Evolutionary conservation across 2,113 vertebrate species (phyloP).

Genomic region (Hippoglossus stenolepis): DNA sequence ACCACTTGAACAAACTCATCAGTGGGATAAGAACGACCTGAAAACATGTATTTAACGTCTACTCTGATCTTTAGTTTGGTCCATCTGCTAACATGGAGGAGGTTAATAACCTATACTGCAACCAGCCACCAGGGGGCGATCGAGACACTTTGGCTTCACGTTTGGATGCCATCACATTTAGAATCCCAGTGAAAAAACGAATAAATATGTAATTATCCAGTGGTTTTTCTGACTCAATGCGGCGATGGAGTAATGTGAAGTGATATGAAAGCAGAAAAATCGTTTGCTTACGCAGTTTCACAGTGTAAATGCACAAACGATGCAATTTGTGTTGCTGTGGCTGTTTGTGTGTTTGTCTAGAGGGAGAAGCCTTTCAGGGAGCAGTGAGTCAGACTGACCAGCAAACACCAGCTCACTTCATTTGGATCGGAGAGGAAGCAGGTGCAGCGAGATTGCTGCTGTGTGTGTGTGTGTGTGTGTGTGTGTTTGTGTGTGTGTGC

Average conservation of each 20-base stretch:
- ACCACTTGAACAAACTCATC: too few species aligned
- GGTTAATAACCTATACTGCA: too few species aligned
- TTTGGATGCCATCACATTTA: too few species aligned
- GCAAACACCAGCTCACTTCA: constrained; percentile 26
- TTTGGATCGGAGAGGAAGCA: constrained; percentile 22
- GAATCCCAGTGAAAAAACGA: too few species aligned
- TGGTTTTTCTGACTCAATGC: not conserved
- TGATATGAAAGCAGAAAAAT: not conserved
- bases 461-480: constrained; percentile 1
- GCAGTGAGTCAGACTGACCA: constrained; percentile 25
- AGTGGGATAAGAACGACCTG: too few species aligned
- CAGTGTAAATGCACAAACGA: not conserved
- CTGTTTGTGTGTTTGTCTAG: not conserved
- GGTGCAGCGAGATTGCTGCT: not conserved
- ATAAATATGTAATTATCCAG: too few species aligned
- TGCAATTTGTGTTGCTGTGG: not conserved
- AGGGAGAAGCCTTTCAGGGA: not conserved
- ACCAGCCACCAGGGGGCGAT: too few species aligned
- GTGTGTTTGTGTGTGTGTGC: constrained; percentile 1
- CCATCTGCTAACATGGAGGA: too few species aligned
- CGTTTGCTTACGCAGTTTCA: not conserved
- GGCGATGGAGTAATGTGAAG: not conserved
- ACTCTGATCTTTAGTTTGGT: too few species aligned
- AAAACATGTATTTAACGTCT: too few species aligned
- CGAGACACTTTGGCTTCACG: too few species aligned